Evolutionary conservation across 2,888 invertebrate species (phyloP), one percentile per base, ranked within the genome.

Genomic region (Drosophila recens): DNA sequence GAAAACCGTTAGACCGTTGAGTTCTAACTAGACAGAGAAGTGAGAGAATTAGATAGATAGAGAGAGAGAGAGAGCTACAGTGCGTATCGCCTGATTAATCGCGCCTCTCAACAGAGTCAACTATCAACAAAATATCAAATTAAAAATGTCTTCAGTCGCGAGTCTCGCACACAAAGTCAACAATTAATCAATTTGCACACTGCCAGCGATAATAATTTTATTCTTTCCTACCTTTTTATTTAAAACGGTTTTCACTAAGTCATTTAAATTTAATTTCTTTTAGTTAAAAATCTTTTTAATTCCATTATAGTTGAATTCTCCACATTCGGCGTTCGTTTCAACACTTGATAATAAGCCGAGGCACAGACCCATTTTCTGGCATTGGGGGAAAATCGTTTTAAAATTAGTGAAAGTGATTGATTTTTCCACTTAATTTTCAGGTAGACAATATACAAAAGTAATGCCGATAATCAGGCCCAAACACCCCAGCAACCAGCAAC

Each of bases 381-480:
- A 66, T 71, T 66, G 52, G 30, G 30, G 53, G 67, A 78, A 87
- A 84, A 82, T 76, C 78, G 86, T 75, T 84, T 79, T 86, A 73
- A 86, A 90, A 88, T 86, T 88, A 86, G 86, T 86, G 86, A 86
- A 86, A 86, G 86, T 86, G 86, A 86, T 86, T 86, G 86, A 86
- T 86, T 86, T 89, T 86, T 70, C 72, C 89, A 90, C 90, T 85
- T 85, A 78, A 79, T 87, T 89, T 87, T 72, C 59, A 61, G 85
- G 59, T 76, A 83, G 75, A 76, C 79, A 84, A 69, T 72, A 70
- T 52, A 70, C 46, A 67, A 71, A 72, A 53, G 72, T 85, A 85
- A 89, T 85, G 86, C 74, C 80, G 90, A 85, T 85, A 85, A 89
- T 89, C 90, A 89, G 90, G 52, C 61, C 64, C 59, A 65, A 64